Conservation (phyloP, 2,888 invertebrate genomes). For the Eupeodes latifasciatus region DNA sequence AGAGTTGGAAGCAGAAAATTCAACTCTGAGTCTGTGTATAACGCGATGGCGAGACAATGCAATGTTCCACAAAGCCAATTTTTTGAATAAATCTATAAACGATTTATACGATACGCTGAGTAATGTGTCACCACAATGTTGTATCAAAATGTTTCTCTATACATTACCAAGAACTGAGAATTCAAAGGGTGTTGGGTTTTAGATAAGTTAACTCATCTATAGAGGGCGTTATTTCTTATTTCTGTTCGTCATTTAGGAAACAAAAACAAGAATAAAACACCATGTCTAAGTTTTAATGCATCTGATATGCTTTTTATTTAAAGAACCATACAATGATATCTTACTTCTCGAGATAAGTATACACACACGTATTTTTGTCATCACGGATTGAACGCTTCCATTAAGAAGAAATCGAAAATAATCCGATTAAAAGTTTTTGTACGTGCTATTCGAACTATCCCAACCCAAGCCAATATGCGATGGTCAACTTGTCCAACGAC, state of each 20-base stretch:
- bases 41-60: too few relatives aligned
- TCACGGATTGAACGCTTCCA: slow-evolving; percentile 54
- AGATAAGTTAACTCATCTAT: neutral
- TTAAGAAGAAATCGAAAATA: slow-evolving; percentile 67
- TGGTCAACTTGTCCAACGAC: slow-evolving; percentile 24
- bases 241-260: slow-evolving; percentile 65
- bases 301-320: slow-evolving; percentile 35
- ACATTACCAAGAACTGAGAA: too few relatives aligned
- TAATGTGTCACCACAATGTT: too few relatives aligned
- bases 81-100: too few relatives aligned
- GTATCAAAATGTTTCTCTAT: too few relatives aligned
- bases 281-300: slow-evolving; percentile 40
- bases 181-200: too few relatives aligned
- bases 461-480: slow-evolving; percentile 3
- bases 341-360: neutral
- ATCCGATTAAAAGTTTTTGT: slow-evolving; percentile 67
- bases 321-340: neutral
- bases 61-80: too few relatives aligned
- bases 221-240: neutral
- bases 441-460: slow-evolving; percentile 55
- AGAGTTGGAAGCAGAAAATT: too few relatives aligned
- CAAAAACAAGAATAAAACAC: slow-evolving; percentile 16
- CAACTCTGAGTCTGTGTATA: too few relatives aligned
- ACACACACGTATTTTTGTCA: slow-evolving; percentile 4
- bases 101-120: too few relatives aligned